Conservation (phyloP, 2,797 vertebrate species). For the Uromys caudimaculatus region DNA sequence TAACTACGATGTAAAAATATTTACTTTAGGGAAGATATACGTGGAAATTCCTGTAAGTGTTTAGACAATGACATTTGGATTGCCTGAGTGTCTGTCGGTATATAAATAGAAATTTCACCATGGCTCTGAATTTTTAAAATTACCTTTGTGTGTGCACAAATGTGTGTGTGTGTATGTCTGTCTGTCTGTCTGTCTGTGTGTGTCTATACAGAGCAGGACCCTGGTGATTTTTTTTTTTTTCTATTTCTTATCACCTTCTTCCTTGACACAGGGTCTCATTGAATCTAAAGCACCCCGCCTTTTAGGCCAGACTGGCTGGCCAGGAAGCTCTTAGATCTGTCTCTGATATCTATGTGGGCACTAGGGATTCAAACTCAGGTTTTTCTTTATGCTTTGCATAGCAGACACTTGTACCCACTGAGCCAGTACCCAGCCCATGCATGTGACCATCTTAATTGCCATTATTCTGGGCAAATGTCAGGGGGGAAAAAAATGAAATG, state of each 20-base stretch:
- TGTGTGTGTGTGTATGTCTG: background rate
- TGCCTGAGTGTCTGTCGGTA: background rate
- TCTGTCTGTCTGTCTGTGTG: background rate
- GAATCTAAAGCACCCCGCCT: background rate
- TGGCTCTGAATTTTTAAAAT: background rate
- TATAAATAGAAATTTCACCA: background rate
- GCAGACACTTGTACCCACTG: background rate
- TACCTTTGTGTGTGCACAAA: background rate
- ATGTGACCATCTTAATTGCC: background rate
- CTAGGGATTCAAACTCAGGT: background rate
- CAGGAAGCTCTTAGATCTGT: background rate
- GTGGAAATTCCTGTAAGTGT: background rate
- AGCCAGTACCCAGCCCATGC: background rate
- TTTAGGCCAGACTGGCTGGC: background rate
- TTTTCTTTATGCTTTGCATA: background rate
- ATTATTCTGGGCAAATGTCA: background rate
- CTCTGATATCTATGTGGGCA: background rate
- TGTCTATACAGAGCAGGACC: background rate
- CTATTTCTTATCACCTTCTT: background rate
- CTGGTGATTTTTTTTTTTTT: background rate
- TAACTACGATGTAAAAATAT: constrained; percentile 3
- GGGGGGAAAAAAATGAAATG: background rate
- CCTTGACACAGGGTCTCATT: background rate
- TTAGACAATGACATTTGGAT: constrained; percentile 23
- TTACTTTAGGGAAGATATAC: background rate